These are phyloP conservation scores for Hypotaenidia okinawae DNA, from an alignment of 2,797 vertebrate species.

Conservation along the genomic window DNA sequence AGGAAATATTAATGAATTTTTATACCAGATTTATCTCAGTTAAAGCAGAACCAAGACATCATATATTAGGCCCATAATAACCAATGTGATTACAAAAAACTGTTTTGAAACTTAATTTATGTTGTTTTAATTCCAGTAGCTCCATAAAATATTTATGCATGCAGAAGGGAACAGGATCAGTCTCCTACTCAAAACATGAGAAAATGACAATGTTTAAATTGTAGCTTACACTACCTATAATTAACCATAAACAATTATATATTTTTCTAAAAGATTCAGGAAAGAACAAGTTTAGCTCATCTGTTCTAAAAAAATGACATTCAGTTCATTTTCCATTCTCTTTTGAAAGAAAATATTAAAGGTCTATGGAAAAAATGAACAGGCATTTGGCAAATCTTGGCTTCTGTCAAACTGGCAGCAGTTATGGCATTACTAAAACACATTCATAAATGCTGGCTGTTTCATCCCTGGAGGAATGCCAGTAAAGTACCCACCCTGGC, in stretches of 20 bases:
- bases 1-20: neutral
- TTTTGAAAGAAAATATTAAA: constrained; percentile 33
- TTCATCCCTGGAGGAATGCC: constrained; percentile 10
- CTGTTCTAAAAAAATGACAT: neutral
- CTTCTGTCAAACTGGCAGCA: constrained; percentile 28
- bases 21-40: neutral
- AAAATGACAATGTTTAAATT: neutral
- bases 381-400: constrained; percentile 32
- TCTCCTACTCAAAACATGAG: neutral
- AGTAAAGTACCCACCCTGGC: neutral
- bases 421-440: constrained; percentile 15
- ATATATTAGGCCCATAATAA: neutral
- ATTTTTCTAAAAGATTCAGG: neutral
- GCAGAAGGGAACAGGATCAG: neutral
- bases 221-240: neutral
- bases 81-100: neutral
- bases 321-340: neutral
- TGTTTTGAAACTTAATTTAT: neutral
- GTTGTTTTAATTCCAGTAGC: neutral
- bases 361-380: neutral
- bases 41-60: neutral
- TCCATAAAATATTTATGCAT: neutral
- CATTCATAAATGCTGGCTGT: constrained; percentile 36
- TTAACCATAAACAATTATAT: neutral
- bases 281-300: neutral